Conservation (phyloP, 2,888 invertebrate genomes). For the Dynastes tityus region DNA sequence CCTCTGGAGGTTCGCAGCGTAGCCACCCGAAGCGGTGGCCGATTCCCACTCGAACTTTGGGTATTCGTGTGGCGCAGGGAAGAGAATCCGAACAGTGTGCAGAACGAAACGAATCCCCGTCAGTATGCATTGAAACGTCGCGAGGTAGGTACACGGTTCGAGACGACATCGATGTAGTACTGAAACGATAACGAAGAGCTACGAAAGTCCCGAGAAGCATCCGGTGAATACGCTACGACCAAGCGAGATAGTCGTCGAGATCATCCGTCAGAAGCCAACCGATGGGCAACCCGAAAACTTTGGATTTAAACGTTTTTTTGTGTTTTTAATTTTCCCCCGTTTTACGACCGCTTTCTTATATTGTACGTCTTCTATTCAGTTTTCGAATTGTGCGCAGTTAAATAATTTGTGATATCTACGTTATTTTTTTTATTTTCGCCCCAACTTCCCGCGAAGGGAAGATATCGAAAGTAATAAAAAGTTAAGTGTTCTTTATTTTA, state of each 20-base stretch:
- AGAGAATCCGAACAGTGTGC: constrained; percentile 42
- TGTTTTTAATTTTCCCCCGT: constrained; percentile 36
- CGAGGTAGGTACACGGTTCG: constrained; percentile 6
- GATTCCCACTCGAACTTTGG: constrained; percentile 60
- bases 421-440: constrained; percentile 39
- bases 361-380: neutral
- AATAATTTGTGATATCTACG: constrained; percentile 36
- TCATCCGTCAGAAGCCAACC: neutral
- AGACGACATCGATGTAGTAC: constrained; percentile 29
- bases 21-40: constrained; percentile 61
- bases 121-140: constrained; percentile 45
- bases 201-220: constrained; percentile 20
- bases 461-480: constrained; percentile 15
- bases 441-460: constrained; percentile 28
- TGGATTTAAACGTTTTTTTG: constrained; percentile 37
- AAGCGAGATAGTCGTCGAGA: neutral
- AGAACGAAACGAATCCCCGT: constrained; percentile 41
- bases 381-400: constrained; percentile 36
- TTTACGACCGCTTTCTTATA: constrained; percentile 13
- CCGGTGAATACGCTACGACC: constrained; percentile 15
- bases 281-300: constrained; percentile 36
- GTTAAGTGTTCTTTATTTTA: constrained; percentile 49
- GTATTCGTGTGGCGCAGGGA: constrained; percentile 54
- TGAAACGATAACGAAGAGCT: constrained; percentile 18
- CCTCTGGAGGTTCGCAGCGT: constrained; percentile 58